These are phyloP conservation scores for human (Homo sapiens) DNA, from an alignment of 2,113 vertebrate genomes.

Conservation along the genomic window GRCh38 chr6:135556501-135557000, in stretches of 20 bases:
- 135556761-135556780: conserved; percentile 24
- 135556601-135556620: conserved; percentile 22
- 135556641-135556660: conserved; percentile 35
- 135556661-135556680: conserved; percentile 49
- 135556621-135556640: conserved; percentile 39
- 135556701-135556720: conserved; percentile 50
- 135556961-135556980: not conserved
- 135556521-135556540: conserved; percentile 41
- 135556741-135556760: conserved; percentile 22
- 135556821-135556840: not conserved
- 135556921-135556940: not conserved
- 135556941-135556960: not conserved
- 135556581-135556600: conserved; percentile 33
- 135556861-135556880: not conserved
- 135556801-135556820: conserved; percentile 22
- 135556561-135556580: conserved; percentile 24
- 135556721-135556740: not conserved
- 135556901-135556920: not conserved
- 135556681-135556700: conserved; percentile 37
- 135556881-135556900: not conserved
- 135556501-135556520: conserved; percentile 40
- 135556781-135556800: not conserved
- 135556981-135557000: not conserved
- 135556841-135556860: conserved; percentile 26
- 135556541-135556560: conserved; percentile 43